Evolutionary conservation across 2,888 invertebrate species (phyloP), one percentile per base, ranked within the genome.

Genomic region (Stenodera caucasica): DNA sequence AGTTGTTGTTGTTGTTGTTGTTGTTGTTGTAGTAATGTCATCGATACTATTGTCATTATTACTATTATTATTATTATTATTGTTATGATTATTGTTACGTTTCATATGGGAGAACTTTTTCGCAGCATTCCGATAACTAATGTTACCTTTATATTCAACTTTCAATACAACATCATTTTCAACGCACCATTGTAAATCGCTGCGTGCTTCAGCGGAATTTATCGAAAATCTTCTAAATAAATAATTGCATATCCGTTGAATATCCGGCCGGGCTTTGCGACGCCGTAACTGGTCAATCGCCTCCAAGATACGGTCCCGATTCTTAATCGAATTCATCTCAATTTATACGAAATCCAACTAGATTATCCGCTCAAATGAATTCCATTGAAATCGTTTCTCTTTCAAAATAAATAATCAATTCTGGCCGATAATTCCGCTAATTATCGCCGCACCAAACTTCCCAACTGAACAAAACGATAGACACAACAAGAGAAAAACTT

Each of bases 131-230:
- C 93, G 84, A 78, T 93, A 93, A 82, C 91, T 92, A 69, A 89
- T 90, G 81, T 88, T 90, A 73, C 92, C 92, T 81, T 93, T 94
- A 79, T 92, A 93, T 76, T 92, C 90, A 30, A 93, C 93, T 84
- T 90, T 90, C 67, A 89, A 85, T 57, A 93, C 89, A 71, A 88
- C 86, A 76, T 89, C 90, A 62, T 87, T 86, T 70, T 89, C 89
- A 12, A 92, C 86, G 72, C 93, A 86, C 77, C 86, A 85, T 77
- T 90, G 89, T 35, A 93, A 83, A 79, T 90, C 90, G 62, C 87
- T 83, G 75, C 86, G 88, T 15, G 89, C 88, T 68, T 89, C 90
- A 66, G 84, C 84, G 51, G 86, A 85, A 74, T 86, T 84, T 60
- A 91, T 85, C 73, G 89, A 87, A 77, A 89, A 89, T 77, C 88